These are phyloP conservation scores for Laterallus jamaicensis DNA, from an alignment of 2,113 vertebrate genomes.

Conservation along the genomic window DNA sequence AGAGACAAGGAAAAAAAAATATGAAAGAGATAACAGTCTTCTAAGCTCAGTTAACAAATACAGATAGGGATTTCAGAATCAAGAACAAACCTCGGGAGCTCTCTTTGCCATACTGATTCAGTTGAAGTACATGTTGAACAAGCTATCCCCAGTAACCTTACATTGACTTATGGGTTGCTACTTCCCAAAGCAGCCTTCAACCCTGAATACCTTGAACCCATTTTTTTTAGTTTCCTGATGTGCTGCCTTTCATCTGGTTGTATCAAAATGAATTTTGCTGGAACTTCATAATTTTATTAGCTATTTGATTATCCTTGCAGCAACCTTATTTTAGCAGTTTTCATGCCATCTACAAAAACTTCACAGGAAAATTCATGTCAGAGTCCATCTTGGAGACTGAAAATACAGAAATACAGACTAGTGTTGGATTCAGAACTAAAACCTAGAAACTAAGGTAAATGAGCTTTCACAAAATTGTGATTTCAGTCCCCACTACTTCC, in stretches of 20 bases:
- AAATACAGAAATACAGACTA: not conserved
- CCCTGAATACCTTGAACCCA: too few species aligned
- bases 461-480: not conserved
- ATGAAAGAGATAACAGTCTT: not conserved
- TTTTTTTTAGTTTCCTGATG: not conserved
- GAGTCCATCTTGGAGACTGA: not conserved
- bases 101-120: not conserved
- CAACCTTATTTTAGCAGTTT: not conserved
- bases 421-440: not conserved
- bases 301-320: not conserved
- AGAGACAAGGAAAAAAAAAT: not conserved
- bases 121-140: not conserved
- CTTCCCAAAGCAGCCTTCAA: not conserved
- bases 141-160: not conserved
- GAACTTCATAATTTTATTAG: not conserved
- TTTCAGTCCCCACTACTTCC: not conserved
- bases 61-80: not conserved
- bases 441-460: not conserved
- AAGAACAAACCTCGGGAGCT: not conserved
- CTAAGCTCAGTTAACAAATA: not conserved
- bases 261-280: not conserved
- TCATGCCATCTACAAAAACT: not conserved
- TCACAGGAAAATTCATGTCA: not conserved
- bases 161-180: not conserved
- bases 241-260: not conserved